phyloP scores from a whole-genome alignment of 2,113 vertebrate species.

The Desmodus rotundus region DNA sequence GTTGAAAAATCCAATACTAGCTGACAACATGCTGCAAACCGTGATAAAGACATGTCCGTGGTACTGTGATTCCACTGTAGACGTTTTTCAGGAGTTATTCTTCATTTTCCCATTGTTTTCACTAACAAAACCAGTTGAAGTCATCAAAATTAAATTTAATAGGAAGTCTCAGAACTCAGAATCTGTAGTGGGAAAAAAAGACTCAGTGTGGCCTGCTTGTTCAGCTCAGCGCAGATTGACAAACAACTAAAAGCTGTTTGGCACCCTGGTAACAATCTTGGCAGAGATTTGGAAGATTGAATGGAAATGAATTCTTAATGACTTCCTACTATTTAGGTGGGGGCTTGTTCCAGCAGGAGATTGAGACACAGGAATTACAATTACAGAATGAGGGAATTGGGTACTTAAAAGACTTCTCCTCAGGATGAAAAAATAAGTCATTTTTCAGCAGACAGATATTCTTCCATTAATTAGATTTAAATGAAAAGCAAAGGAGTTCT shows the following conservation, averaged over 20 bases:
- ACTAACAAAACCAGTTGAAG: not conserved
- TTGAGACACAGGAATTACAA: slow-evolving; percentile 29
- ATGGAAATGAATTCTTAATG: slow-evolving; percentile 65
- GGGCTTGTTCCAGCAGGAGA: slow-evolving; percentile 46
- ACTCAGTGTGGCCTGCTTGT: not conserved
- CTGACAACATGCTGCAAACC: not conserved
- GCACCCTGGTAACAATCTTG: slow-evolving; percentile 38
- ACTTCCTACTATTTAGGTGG: slow-evolving; percentile 46
- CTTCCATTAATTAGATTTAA: not conserved
- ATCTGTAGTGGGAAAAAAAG: slow-evolving; percentile 34
- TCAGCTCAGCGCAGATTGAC: not conserved
- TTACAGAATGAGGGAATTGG: not conserved
- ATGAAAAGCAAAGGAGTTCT: not conserved
- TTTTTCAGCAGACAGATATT: not conserved
- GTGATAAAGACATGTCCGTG: not conserved
- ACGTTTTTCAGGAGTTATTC: not conserved
- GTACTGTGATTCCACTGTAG: not conserved
- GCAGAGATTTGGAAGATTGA: slow-evolving; percentile 37
- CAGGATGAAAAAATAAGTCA: not conserved
- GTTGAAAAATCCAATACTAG: not conserved
- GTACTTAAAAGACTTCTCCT: not conserved
- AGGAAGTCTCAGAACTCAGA: slow-evolving; percentile 34
- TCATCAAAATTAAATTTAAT: slow-evolving; percentile 46
- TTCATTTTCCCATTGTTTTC: not conserved
- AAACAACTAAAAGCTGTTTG: slow-evolving; percentile 32